phyloP scores from a whole-genome alignment of 2,113 vertebrate genomes.

The Narcine bancroftii region DNA sequence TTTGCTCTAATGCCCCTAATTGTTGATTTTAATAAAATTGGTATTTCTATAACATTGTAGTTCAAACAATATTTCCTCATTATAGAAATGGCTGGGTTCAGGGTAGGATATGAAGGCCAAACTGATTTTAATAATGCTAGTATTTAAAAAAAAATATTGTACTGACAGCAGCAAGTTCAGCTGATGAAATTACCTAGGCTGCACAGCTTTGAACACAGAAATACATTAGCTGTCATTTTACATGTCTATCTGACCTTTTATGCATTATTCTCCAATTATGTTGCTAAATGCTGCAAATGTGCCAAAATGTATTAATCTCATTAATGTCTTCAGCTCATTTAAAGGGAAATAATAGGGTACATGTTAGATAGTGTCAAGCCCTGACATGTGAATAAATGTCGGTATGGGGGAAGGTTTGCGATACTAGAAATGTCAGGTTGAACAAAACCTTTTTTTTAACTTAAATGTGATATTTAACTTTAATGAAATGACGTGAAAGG shows the following conservation, averaged over 20 bases:
- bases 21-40: neutral
- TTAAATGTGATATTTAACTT: constrained; percentile 20
- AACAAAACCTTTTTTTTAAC: neutral
- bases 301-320: constrained; percentile 35
- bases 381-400: constrained; percentile 14
- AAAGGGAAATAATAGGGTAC: constrained; percentile 33
- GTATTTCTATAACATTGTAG: neutral
- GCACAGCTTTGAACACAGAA: constrained; percentile 22
- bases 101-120: neutral
- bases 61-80: neutral
- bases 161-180: constrained; percentile 13
- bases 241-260: constrained; percentile 35
- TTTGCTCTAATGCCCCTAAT: too few species aligned
- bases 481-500: constrained; percentile 13
- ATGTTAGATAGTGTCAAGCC: neutral
- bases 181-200: neutral
- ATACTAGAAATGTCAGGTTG: neutral
- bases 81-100: neutral
- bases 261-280: constrained; percentile 34
- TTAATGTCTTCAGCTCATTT: constrained; percentile 31
- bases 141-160: constrained; percentile 6
- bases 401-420: neutral
- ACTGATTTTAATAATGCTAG: neutral
- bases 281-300: constrained; percentile 27
- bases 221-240: constrained; percentile 20